Percentiles rank a stretch among this genome's conserved stretches.
Conservation (phyloP, 2,113 vertebrate species). For the Capreolus pygargus region DNA sequence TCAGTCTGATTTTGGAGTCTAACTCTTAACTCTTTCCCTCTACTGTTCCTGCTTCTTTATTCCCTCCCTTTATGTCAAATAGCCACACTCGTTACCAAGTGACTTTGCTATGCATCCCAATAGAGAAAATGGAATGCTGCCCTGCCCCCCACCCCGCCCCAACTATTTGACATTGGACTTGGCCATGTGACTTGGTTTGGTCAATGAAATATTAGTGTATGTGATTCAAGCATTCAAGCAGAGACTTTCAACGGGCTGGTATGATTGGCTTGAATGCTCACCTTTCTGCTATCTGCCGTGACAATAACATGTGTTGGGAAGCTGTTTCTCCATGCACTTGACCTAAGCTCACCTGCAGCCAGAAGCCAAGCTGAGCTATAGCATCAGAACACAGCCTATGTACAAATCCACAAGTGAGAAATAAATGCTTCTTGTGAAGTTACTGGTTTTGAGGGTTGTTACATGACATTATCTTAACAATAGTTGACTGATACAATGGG, state of each 20-base stretch:
- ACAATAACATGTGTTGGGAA: background rate
- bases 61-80: rapidly evolving
- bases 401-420: background rate
- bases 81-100: rapidly evolving
- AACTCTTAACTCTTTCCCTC: background rate
- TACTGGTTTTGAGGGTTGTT: background rate
- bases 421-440: background rate
- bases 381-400: rapidly evolving
- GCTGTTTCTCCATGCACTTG: background rate
- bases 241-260: background rate
- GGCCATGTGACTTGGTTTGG: background rate
- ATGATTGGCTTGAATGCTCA: background rate
- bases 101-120: background rate
- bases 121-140: background rate
- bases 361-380: background rate
- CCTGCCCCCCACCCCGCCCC: rapidly evolving
- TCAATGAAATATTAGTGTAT: background rate
- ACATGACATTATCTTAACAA: background rate
- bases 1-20: background rate
- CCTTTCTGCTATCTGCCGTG: background rate
- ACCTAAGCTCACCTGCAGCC: background rate
- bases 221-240: background rate
- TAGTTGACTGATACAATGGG: background rate
- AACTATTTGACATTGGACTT: background rate
- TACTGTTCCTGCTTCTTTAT: background rate